Percentiles rank a stretch among this genome's conserved stretches.
Evolutionary conservation across 2,113 vertebrate genomes (phyloP).

Genomic region (Alligator mississippiensis): DNA sequence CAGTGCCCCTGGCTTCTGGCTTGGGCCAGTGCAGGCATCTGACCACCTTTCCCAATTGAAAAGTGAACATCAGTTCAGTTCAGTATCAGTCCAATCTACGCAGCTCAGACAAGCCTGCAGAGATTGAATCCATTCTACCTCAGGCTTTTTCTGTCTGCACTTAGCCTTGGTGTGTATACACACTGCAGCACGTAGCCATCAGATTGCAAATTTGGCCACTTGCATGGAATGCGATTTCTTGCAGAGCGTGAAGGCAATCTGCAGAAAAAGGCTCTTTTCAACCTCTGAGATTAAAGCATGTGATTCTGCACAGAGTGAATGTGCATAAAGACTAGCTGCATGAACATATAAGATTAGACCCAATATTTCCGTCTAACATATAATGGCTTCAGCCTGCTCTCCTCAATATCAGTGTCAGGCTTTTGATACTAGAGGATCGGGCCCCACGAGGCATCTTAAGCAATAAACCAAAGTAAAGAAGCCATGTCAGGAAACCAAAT

Average conservation of each 20-base stretch:
- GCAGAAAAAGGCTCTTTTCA: fast-evolving
- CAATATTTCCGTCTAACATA: background rate
- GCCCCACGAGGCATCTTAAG: fast-evolving
- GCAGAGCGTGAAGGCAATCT: background rate
- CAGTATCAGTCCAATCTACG: too few relatives aligned
- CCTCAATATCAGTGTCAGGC: fast-evolving
- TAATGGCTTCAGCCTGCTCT: fast-evolving
- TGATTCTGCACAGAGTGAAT: background rate
- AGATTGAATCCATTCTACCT: too few relatives aligned
- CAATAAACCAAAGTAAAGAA: background rate
- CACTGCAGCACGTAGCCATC: background rate
- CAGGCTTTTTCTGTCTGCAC: too few relatives aligned
- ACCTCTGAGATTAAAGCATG: background rate
- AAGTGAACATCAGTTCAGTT: too few relatives aligned
- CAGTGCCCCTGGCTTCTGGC: too few relatives aligned
- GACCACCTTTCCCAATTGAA: too few relatives aligned
- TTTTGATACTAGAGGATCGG: background rate
- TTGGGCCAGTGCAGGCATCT: too few relatives aligned
- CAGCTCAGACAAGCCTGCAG: too few relatives aligned
- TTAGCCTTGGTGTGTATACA: too few relatives aligned
- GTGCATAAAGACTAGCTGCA: background rate
- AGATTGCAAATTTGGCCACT: background rate
- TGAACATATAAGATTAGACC: too few relatives aligned
- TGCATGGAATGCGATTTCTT: fast-evolving
- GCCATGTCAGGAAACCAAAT: background rate